Evolutionary conservation across 2,797 vertebrate species (phyloP).

Genomic region (Iguana delicatissima): DNA sequence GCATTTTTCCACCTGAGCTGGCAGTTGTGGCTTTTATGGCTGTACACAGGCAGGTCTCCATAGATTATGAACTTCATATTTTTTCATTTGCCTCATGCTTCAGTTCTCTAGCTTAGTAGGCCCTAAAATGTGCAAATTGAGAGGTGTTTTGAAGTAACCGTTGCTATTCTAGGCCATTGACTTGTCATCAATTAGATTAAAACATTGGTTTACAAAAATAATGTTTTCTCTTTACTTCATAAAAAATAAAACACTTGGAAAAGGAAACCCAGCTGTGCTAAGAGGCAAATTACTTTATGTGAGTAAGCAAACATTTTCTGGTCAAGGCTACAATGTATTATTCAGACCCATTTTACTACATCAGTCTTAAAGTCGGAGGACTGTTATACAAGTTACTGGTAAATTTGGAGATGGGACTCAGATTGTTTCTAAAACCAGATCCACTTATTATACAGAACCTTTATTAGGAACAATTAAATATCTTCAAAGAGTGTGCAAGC

Average conservation of each 20-base stretch:
- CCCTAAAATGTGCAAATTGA: slow-evolving; percentile 94
- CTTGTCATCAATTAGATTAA: slow-evolving; percentile 90
- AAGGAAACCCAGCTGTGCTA: slow-evolving; percentile 92
- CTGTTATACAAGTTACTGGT: slow-evolving; percentile 76
- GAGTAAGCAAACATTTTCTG: slow-evolving; percentile 93
- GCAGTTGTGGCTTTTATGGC: slow-evolving; percentile 97
- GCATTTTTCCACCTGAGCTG: slow-evolving; percentile 99
- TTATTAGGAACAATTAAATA: background rate
- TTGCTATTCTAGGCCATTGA: slow-evolving; percentile 86
- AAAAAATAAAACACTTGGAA: slow-evolving; percentile 94
- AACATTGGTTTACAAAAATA: slow-evolving; percentile 88
- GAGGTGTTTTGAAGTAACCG: slow-evolving; percentile 89
- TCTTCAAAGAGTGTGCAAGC: background rate
- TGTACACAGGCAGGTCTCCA: slow-evolving; percentile 84
- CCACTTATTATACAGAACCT: slow-evolving; percentile 10
- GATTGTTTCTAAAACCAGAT: slow-evolving; percentile 10
- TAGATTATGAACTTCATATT: slow-evolving; percentile 88
- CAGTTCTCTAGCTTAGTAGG: slow-evolving; percentile 88
- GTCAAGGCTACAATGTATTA: slow-evolving; percentile 92
- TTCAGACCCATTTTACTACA: slow-evolving; percentile 90
- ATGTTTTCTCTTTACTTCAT: slow-evolving; percentile 91
- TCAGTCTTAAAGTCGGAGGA: slow-evolving; percentile 86
- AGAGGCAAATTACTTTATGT: slow-evolving; percentile 91
- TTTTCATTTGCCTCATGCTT: slow-evolving; percentile 89
- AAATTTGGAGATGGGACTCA: slow-evolving; percentile 60